Evolutionary conservation across 2,113 vertebrate genomes (phyloP).

Genomic region (Cryptomyrus ogoouensis): DNA sequence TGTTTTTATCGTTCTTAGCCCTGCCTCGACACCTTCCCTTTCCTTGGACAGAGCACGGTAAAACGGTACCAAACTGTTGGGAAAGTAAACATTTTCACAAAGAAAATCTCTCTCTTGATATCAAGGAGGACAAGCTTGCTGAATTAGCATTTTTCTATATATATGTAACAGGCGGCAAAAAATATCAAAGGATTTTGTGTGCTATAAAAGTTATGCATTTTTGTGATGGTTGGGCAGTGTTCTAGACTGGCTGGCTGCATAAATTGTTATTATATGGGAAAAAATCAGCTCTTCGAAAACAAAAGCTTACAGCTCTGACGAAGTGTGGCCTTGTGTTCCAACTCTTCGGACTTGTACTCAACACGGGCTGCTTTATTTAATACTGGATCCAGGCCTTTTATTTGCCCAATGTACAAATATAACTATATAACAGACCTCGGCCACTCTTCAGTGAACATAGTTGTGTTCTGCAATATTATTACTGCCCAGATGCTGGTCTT

Average conservation of each 20-base stretch:
- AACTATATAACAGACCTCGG: background rate
- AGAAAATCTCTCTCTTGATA: background rate
- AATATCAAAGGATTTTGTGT: background rate
- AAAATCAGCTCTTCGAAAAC: background rate
- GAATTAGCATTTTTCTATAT: background rate
- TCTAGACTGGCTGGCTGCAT: background rate
- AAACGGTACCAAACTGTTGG: background rate
- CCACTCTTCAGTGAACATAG: background rate
- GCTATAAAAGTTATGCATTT: background rate
- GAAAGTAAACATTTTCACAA: background rate
- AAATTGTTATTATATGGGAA: background rate
- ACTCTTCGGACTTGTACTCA: background rate
- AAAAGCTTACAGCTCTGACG: conserved; percentile 1
- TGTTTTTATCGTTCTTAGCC: background rate
- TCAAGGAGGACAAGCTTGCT: background rate
- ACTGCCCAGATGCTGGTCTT: background rate
- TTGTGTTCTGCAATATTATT: background rate
- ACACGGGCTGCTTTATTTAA: background rate
- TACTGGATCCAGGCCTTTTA: background rate
- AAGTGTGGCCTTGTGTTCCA: background rate
- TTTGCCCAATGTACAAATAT: background rate
- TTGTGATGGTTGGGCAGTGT: background rate
- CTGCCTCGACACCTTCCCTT: background rate
- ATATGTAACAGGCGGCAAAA: background rate
- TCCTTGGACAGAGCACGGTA: background rate